Evolutionary conservation across 2,113 vertebrate genomes (phyloP), one percentile per base, ranked within the genome.

Genomic region (Barbus barbus): DNA sequence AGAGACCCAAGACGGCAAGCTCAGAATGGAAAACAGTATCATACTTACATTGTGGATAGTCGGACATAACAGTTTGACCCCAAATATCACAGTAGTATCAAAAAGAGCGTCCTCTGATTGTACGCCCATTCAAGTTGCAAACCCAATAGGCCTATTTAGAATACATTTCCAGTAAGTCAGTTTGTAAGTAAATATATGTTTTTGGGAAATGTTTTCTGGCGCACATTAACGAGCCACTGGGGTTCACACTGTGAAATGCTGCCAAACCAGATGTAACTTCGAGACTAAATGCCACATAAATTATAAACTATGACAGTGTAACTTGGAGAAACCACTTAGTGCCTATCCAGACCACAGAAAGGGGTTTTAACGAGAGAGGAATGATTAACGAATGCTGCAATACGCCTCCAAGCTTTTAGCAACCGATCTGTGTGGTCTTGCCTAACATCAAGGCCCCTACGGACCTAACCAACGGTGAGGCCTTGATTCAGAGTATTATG

Each of bases 121-220:
- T 51, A 51, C 2, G 16, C 48, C 48, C 48, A 51, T 51, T 51
- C 48, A 18, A 77, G 44, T 46, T 56, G 60, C 31, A 81, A 81
- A 60, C 41, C 65, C 65, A 82, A 26, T 53, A 71, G 63, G 48
- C 65, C 80, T 56, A 53, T 71, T 82, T 85, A 87, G 87, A 90
- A 91, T 90, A 89, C 88, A 90, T 89, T 93, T 92, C 90, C 92
- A 89, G 90, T 90, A 93, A 92, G 88, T 89, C 91, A 90, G 89
- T 90, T 91, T 90, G 48, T 75, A 90, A 89, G 86, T 86, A 90
- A 89, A 90, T 89, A 88, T 89, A 90, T 78, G 88, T 91, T 92
- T 91, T 92, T 88, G 90, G 90, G 91, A 92, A 92, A 89, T 91
- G 80, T 56, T 87, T 89, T 92, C 88, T 90, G 90, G 86, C 88